These are phyloP conservation scores for Polydrusus tereticollis DNA, from an alignment of 2,888 invertebrate genomes.

Conservation along the genomic window DNA sequence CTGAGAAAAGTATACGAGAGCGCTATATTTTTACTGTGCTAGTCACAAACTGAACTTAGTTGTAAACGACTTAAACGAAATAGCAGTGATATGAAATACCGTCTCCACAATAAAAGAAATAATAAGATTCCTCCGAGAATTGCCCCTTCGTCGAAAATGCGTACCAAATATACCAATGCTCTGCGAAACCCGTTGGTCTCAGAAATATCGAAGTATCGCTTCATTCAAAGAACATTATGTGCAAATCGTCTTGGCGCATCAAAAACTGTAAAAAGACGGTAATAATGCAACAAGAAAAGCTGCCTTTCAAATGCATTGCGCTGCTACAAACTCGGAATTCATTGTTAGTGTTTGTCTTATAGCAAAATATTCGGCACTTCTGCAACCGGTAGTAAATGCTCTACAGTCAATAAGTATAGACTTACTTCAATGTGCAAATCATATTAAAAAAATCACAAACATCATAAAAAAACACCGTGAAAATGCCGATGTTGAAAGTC, in stretches of 20 bases:
- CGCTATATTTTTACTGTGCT: slow-evolving; percentile 16
- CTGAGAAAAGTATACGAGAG: slow-evolving; percentile 52
- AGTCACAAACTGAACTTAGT: slow-evolving; percentile 21
- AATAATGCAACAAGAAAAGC: slow-evolving; percentile 6
- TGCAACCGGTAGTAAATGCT: background rate
- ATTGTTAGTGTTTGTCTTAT: background rate
- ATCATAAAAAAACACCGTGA: background rate
- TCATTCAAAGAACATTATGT: background rate
- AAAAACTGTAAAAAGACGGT: background rate
- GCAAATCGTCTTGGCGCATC: background rate
- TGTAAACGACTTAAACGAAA: slow-evolving; percentile 5
- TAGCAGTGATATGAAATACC: background rate
- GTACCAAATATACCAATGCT: background rate
- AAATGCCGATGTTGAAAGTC: background rate
- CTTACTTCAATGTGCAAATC: background rate
- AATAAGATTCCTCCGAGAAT: background rate
- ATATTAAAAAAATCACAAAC: background rate
- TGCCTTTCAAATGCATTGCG: background rate
- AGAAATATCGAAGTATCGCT: background rate
- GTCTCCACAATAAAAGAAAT: background rate
- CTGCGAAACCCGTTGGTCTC: slow-evolving; percentile 14
- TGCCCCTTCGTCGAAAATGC: background rate
- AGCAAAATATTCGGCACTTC: slow-evolving; percentile 2
- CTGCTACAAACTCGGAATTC: background rate
- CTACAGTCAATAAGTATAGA: background rate